phyloP scores from a whole-genome alignment of 2,888 invertebrate genomes.

The Tipula vernalis region DNA sequence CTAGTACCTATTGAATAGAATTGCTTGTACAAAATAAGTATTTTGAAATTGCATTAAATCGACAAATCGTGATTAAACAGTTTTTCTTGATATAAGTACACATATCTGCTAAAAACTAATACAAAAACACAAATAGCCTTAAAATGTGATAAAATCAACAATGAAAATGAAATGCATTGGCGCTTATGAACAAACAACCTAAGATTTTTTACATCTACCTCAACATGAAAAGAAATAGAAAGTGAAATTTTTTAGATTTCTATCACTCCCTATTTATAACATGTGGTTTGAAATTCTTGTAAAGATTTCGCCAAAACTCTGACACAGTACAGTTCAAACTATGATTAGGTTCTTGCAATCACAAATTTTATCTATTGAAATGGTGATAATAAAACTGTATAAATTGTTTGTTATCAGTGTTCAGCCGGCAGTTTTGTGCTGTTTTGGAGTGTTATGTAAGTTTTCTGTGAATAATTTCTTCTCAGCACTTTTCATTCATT shows the following conservation, averaged over 20 bases:
- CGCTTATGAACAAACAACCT: neutral
- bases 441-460: neutral
- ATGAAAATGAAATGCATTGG: neutral
- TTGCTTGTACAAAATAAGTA: neutral
- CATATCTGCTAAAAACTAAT: neutral
- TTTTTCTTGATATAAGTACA: neutral
- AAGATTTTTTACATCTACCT: neutral
- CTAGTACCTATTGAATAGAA: neutral
- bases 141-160: neutral
- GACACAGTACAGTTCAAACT: neutral
- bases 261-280: neutral
- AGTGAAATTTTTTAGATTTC: neutral
- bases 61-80: neutral
- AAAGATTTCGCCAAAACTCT: neutral
- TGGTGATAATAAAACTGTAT: neutral
- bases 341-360: neutral
- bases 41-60: neutral
- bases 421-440: neutral
- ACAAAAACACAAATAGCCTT: neutral
- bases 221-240: neutral
- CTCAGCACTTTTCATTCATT: too few relatives aligned
- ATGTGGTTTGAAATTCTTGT: neutral
- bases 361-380: too few relatives aligned
- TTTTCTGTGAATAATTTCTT: too few relatives aligned
- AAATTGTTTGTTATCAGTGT: neutral